These are phyloP conservation scores for Anser cygnoides DNA, from an alignment of 2,113 vertebrate species.

Conservation along the genomic window DNA sequence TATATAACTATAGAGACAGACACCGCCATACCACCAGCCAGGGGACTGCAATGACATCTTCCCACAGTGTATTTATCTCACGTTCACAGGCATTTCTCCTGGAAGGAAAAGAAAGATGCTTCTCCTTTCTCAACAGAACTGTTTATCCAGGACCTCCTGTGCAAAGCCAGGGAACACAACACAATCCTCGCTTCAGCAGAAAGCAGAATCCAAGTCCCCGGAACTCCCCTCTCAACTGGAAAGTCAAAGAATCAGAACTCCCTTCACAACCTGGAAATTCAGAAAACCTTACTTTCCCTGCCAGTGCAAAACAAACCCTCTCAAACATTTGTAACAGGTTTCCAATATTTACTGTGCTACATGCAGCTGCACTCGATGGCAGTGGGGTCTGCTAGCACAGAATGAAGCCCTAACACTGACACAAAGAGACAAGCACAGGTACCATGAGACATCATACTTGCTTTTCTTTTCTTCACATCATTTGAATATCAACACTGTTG, in stretches of 20 bases:
- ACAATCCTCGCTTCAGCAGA: neutral
- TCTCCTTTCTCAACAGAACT: neutral
- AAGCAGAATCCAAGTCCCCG: neutral
- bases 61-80: neutral
- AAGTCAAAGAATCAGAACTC: neutral
- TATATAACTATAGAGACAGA: neutral
- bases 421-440: fast-evolving
- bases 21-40: neutral
- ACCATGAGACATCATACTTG: neutral
- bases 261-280: no score
- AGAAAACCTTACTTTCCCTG: neutral
- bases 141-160: neutral
- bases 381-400: neutral
- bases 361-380: neutral
- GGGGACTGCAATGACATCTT: neutral
- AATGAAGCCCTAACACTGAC: neutral
- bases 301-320: neutral
- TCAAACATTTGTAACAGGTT: neutral
- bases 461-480: neutral
- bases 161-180: neutral
- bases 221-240: neutral
- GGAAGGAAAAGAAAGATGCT: neutral
- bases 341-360: neutral
- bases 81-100: neutral
- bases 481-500: neutral